These are phyloP conservation scores for Catostomus latipinnis DNA, from an alignment of 2,797 vertebrate species.

Conservation along the genomic window DNA sequence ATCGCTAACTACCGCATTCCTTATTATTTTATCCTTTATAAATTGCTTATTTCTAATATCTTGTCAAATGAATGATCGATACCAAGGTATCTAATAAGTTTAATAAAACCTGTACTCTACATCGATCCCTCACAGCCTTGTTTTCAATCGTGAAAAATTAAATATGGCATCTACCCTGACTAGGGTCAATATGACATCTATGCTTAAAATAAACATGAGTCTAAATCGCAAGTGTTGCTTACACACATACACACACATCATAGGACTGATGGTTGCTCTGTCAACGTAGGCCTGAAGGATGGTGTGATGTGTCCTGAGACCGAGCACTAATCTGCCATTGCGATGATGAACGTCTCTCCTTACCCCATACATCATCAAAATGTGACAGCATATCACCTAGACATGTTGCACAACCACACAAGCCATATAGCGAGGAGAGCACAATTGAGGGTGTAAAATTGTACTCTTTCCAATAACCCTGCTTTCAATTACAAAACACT, in stretches of 20 bases:
- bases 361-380: conserved; percentile 64
- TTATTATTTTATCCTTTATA: too few relatives aligned
- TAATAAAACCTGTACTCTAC: too few relatives aligned
- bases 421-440: not conserved
- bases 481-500: conserved; percentile 17
- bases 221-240: not conserved
- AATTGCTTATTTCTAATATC: too few relatives aligned
- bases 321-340: conserved; percentile 63
- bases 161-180: not conserved
- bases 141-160: too few relatives aligned
- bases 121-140: too few relatives aligned
- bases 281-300: conserved; percentile 26
- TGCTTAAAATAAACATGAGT: not conserved
- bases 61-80: too few relatives aligned
- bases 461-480: not conserved
- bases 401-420: not conserved
- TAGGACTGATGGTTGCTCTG: not conserved
- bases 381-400: conserved; percentile 58
- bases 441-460: not conserved
- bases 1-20: too few relatives aligned
- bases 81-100: too few relatives aligned
- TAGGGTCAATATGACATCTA: not conserved
- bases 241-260: not conserved
- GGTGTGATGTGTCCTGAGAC: conserved; percentile 52
- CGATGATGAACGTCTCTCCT: conserved; percentile 62